phyloP scores from a whole-genome alignment of 2,797 vertebrate species.

The Rallus crepitans region DNA sequence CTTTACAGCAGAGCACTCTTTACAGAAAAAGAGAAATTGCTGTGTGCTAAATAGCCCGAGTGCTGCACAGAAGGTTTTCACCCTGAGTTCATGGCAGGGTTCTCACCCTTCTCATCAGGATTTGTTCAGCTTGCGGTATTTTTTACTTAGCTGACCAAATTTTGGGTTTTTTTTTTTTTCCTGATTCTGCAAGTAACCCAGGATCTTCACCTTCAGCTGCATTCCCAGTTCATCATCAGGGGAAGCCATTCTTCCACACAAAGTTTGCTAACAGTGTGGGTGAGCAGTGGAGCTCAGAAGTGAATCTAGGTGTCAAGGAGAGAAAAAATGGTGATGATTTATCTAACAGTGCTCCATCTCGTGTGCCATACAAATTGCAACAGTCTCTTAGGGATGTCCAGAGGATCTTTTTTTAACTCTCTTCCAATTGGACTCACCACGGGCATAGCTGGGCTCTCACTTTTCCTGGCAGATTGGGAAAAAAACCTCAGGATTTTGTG shows the following conservation, averaged over 20 bases:
- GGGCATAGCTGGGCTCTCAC: not conserved
- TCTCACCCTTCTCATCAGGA: not conserved
- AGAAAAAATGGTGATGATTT: not conserved
- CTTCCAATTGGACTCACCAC: not conserved
- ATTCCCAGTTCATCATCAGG: fast-evolving
- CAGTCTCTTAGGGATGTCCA: not conserved
- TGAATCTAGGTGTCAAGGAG: not conserved
- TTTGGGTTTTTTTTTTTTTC: not conserved
- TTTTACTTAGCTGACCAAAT: fast-evolving
- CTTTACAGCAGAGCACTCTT: not conserved
- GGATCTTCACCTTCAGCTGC: not conserved
- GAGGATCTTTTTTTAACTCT: not conserved
- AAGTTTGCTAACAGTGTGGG: fast-evolving
- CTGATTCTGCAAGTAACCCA: not conserved
- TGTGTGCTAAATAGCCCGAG: not conserved
- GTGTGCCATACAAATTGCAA: fast-evolving
- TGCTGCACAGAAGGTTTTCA: not conserved
- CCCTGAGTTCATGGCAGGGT: not conserved
- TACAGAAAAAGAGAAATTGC: not conserved
- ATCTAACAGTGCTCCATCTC: not conserved
- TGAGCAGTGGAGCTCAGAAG: not conserved
- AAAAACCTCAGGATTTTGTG: not conserved
- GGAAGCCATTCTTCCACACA: not conserved
- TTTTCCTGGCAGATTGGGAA: not conserved
- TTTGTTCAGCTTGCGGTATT: fast-evolving